phyloP scores from a whole-genome alignment of 2,113 vertebrate species.

The Oreochromis spilurus region DNA sequence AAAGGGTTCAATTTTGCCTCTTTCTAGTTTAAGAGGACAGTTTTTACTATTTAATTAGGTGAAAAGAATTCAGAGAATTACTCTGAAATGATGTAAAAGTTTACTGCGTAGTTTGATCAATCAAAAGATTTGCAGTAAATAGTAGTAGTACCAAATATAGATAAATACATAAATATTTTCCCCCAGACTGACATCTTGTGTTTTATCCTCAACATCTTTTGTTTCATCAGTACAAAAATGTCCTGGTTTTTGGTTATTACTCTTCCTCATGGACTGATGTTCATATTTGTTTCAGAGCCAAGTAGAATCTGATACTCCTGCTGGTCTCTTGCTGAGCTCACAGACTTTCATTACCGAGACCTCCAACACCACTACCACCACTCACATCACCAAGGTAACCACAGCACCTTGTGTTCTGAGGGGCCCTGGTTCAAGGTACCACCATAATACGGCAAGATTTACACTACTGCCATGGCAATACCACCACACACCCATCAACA shows the following conservation, averaged over 20 bases:
- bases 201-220: background rate
- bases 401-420: background rate
- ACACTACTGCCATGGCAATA: background rate
- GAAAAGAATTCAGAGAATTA: background rate
- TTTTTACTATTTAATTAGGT: background rate
- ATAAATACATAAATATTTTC: background rate
- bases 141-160: background rate
- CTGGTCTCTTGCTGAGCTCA: slow-evolving; percentile 86
- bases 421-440: background rate
- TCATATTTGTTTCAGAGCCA: slow-evolving; percentile 28
- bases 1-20: background rate
- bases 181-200: background rate
- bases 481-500: background rate
- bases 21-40: background rate
- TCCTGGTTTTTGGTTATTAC: background rate
- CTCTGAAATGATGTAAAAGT: background rate
- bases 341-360: slow-evolving; percentile 95
- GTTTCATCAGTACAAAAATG: background rate
- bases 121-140: background rate
- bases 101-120: background rate
- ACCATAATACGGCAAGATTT: background rate
- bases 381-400: slow-evolving; percentile 89
- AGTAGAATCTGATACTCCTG: slow-evolving; percentile 71
- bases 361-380: slow-evolving; percentile 87
- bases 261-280: background rate